Percentiles rank a stretch among this genome's conserved stretches.
Evolutionary conservation across 2,797 vertebrate species (phyloP).

Genomic region (Carcharodon carcharias): DNA sequence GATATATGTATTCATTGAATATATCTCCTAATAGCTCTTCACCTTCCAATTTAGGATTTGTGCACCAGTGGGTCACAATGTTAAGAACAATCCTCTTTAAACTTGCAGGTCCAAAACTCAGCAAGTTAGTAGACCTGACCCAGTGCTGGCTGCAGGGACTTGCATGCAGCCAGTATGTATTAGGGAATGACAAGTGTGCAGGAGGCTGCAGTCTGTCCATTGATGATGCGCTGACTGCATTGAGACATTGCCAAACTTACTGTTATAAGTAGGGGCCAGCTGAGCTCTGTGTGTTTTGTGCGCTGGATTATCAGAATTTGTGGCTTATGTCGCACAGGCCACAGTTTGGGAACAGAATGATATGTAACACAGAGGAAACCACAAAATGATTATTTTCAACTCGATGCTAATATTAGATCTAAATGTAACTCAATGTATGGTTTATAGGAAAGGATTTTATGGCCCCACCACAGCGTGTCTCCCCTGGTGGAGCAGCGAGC

Average conservation of each 20-base stretch:
- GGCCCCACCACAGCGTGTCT: too few species aligned
- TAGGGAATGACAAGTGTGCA: too few species aligned
- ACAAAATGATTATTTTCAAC: neutral
- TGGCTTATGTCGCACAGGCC: too few species aligned
- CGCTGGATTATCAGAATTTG: neutral
- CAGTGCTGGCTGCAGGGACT: too few species aligned
- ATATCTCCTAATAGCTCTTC: neutral
- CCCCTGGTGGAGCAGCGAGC: too few species aligned
- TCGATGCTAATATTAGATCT: neutral
- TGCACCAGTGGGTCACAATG: too few species aligned
- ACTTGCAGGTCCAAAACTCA: too few species aligned
- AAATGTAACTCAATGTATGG: neutral
- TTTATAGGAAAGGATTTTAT: neutral
- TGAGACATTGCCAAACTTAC: neutral
- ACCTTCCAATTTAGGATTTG: neutral
- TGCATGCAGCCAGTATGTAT: too few species aligned
- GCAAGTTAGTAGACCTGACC: too few species aligned
- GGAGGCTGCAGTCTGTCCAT: too few species aligned
- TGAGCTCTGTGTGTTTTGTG: neutral
- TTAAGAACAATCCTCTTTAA: too few species aligned
- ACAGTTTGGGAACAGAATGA: neutral
- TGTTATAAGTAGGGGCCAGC: neutral
- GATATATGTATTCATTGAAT: neutral
- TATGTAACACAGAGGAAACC: neutral
- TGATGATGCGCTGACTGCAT: neutral